These are phyloP conservation scores for Drosophila barbarae DNA, from an alignment of 2,888 invertebrate genomes.

Conservation along the genomic window DNA sequence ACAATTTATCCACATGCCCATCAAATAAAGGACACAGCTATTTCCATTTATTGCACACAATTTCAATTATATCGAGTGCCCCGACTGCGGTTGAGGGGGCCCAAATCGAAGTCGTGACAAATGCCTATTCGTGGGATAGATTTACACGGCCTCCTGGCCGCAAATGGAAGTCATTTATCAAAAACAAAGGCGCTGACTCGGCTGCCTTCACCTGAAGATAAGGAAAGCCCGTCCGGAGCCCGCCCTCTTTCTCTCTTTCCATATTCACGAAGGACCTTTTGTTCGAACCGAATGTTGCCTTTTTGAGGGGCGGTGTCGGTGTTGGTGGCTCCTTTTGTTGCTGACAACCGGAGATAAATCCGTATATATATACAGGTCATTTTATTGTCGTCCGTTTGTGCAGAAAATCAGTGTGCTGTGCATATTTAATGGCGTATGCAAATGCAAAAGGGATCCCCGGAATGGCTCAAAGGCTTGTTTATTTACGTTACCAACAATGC, in stretches of 20 bases:
- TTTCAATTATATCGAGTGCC: conserved; percentile 52
- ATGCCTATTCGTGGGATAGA: conserved; percentile 61
- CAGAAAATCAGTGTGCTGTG: conserved; percentile 59
- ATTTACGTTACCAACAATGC: conserved; percentile 58
- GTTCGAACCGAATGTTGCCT: conserved; percentile 53
- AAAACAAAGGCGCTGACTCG: conserved; percentile 59
- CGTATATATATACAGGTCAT: conserved; percentile 56
- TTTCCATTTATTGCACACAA: conserved; percentile 49
- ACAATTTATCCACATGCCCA: conserved; percentile 21
- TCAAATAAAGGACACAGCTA: conserved; percentile 37
- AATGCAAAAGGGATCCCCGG: conserved; percentile 49
- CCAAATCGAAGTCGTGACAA: conserved; percentile 61
- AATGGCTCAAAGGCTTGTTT: conserved; percentile 63
- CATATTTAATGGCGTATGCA: conserved; percentile 75
- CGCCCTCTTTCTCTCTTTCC: neutral
- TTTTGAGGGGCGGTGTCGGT: conserved; percentile 37
- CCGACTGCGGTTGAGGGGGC: conserved; percentile 3
- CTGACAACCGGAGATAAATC: conserved; percentile 54
- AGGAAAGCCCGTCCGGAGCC: conserved; percentile 42
- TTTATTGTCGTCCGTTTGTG: conserved; percentile 56
- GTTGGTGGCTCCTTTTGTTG: conserved; percentile 46
- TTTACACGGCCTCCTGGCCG: conserved; percentile 50
- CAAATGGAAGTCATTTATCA: conserved; percentile 63
- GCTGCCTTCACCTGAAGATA: conserved; percentile 52
- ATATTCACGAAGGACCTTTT: conserved; percentile 38